These are phyloP conservation scores for Boleophthalmus pectinirostris DNA, from an alignment of 2,113 vertebrate genomes.

Conservation along the genomic window DNA sequence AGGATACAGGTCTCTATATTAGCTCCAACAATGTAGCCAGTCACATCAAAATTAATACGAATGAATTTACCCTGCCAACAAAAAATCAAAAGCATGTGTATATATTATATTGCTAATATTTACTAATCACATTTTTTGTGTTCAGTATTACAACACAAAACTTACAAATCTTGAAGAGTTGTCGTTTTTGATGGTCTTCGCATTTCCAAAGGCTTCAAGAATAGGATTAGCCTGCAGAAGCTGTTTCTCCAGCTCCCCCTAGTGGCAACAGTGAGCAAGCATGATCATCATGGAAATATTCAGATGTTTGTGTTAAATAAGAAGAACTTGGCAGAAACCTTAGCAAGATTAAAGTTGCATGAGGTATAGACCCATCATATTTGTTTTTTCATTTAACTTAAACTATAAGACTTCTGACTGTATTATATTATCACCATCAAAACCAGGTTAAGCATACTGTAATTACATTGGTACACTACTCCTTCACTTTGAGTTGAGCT, in stretches of 20 bases:
- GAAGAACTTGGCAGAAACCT: neutral
- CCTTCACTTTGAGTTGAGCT: constrained; percentile 41
- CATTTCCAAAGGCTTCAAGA: constrained; percentile 95
- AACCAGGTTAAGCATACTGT: constrained; percentile 9
- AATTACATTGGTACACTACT: constrained; percentile 23
- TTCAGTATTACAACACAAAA: constrained; percentile 29
- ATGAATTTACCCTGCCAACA: constrained; percentile 93
- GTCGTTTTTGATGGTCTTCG: constrained; percentile 98
- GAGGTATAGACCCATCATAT: neutral
- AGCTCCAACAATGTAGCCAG: constrained; percentile 95
- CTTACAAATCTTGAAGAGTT: constrained; percentile 98
- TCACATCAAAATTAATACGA: constrained; percentile 96
- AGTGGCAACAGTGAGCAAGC: constrained; percentile 39
- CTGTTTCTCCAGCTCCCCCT: constrained; percentile 96
- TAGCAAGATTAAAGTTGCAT: neutral
- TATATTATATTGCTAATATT: no score
- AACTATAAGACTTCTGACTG: neutral
- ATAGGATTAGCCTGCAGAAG: constrained; percentile 97
- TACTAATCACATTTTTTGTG: neutral
- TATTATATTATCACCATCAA: neutral
- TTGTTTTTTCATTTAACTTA: neutral
- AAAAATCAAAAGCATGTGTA: neutral
- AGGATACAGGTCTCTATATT: constrained; percentile 99
- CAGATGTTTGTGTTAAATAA: neutral
- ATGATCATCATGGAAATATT: neutral